phyloP scores from a whole-genome alignment of 92 coral and sea anemone species.

The Diadumene lineata region DNA sequence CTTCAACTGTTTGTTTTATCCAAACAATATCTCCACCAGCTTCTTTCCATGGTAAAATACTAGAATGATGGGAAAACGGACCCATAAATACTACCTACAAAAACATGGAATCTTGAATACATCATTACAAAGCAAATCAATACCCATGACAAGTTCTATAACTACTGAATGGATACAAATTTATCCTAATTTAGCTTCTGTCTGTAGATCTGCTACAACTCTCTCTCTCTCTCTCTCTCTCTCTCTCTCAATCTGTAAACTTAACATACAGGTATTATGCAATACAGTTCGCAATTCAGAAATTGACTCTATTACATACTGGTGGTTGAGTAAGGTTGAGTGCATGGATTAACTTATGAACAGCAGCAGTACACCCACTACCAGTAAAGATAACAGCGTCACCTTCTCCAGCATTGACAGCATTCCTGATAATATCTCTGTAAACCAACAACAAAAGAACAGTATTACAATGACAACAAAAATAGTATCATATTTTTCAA shows the following conservation, averaged over 20 bases:
- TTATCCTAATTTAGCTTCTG: too few relatives aligned
- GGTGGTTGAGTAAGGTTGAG: slow-evolving; percentile 75
- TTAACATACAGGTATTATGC: too few relatives aligned
- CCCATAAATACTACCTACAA: slow-evolving; percentile 89
- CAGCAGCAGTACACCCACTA: slow-evolving; percentile 92
- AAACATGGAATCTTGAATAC: neutral
- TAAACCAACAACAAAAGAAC: neutral
- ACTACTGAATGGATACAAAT: neutral
- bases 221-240: too few relatives aligned
- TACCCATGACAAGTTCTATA: neutral
- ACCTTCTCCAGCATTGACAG: slow-evolving; percentile 96
- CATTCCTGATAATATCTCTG: slow-evolving; percentile 95
- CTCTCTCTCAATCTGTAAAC: too few relatives aligned
- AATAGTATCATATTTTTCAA: neutral
- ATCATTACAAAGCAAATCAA: neutral
- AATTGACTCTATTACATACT: slow-evolving; percentile 48
- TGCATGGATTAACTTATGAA: slow-evolving; percentile 93
- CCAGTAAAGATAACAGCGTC: slow-evolving; percentile 95
- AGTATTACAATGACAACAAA: neutral
- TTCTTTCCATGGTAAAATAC: slow-evolving; percentile 95
- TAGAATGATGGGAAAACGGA: slow-evolving; percentile 96
- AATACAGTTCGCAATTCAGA: too few relatives aligned
- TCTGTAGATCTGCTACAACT: too few relatives aligned
- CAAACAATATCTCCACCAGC: slow-evolving; percentile 87
- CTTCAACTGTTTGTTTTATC: slow-evolving; percentile 69